Evolutionary conservation across 2,888 invertebrate genomes (phyloP).

Genomic region (Odontocolon sp.): DNA sequence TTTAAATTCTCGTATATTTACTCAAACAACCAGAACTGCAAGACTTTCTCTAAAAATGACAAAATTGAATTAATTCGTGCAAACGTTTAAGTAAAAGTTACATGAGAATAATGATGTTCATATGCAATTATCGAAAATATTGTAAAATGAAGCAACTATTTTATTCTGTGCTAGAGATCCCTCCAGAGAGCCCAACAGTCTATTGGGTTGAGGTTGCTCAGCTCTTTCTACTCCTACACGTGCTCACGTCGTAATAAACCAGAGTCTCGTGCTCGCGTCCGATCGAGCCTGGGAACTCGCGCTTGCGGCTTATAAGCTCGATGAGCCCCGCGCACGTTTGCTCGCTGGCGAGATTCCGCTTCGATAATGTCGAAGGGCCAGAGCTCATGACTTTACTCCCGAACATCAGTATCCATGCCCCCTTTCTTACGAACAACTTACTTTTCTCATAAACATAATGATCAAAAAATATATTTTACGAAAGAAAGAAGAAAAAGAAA

Average conservation of each 20-base stretch:
- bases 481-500: neutral
- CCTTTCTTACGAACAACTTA: slow-evolving; percentile 12
- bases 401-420: slow-evolving; percentile 9
- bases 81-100: too few relatives aligned
- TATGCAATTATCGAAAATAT: too few relatives aligned
- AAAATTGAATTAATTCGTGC: too few relatives aligned
- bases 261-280: slow-evolving; percentile 65
- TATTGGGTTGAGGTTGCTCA: slow-evolving; percentile 2
- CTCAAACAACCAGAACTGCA: too few relatives aligned
- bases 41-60: too few relatives aligned
- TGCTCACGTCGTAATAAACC: slow-evolving; percentile 72
- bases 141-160: too few relatives aligned
- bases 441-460: neutral
- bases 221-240: slow-evolving; percentile 62
- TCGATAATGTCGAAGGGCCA: slow-evolving; percentile 70
- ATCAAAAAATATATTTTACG: neutral
- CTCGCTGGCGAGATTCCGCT: slow-evolving; percentile 67
- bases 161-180: too few relatives aligned
- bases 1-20: too few relatives aligned
- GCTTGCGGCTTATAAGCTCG: slow-evolving; percentile 66
- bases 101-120: too few relatives aligned
- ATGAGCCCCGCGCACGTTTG: slow-evolving; percentile 44
- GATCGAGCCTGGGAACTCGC: slow-evolving; percentile 69
- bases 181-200: slow-evolving; percentile 42
- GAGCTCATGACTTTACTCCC: slow-evolving; percentile 56